Evolutionary conservation across 2,797 vertebrate species (phyloP).

Genomic region (Macrochelys suwanniensis): DNA sequence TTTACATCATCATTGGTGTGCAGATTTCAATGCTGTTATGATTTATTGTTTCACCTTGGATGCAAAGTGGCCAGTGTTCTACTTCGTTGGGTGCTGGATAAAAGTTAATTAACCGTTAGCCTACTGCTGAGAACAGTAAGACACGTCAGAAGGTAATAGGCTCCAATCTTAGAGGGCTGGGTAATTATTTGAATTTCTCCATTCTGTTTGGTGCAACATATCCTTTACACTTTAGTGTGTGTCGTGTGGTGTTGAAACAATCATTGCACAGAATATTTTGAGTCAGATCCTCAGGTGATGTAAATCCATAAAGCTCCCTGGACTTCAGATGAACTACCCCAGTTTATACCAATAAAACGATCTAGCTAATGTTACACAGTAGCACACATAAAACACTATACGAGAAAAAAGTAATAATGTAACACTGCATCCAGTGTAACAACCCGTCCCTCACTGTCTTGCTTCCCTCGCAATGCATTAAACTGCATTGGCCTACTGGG

Average conservation of each 20-base stretch:
- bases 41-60: conserved; percentile 17
- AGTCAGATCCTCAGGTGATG: accelerated
- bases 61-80: conserved; percentile 29
- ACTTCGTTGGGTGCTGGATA: not conserved
- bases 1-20: not conserved
- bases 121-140: accelerated
- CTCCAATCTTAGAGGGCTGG: not conserved
- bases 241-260: not conserved
- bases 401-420: not conserved
- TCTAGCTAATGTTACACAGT: not conserved
- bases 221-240: not conserved
- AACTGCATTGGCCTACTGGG: not conserved
- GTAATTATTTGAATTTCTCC: not conserved
- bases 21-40: not conserved
- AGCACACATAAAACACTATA: not conserved
- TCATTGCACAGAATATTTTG: not conserved
- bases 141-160: not conserved
- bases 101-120: conserved; percentile 25
- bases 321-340: not conserved
- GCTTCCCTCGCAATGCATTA: not conserved
- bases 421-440: not conserved
- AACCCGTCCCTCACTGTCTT: not conserved
- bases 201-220: not conserved
- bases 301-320: not conserved
- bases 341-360: not conserved